Evolutionary conservation across 1,140 invertebrate species (phyloP), one percentile per base, ranked within the genome.

Genomic region (Gonioctena quinquepunctata): DNA sequence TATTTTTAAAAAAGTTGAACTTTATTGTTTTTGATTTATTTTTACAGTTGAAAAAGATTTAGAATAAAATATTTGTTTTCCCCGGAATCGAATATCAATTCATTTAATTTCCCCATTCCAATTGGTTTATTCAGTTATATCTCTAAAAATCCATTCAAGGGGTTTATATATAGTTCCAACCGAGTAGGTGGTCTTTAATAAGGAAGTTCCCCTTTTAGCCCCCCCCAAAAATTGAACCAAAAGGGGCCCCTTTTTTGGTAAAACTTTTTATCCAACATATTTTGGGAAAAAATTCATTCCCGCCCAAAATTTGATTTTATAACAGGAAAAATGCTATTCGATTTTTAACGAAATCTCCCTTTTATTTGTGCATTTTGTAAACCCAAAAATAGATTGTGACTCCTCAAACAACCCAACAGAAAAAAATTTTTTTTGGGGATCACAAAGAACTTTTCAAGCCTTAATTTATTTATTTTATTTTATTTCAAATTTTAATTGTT

Each of bases 361-460:
- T 50, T 54, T n/a, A n/a, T 52, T 21, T 6, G 48, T 54, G 18
- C 64, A 66, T 66, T 66, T 66, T 4, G 19, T 49, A 56, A 66
- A 16, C 64, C 64, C 23, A 52, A 49, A 27, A 54, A 66, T n/a
- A 21, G 49, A 54, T 21, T 66, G 22, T 56, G 52, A 25, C 54
- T 22, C 11, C 22, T n/a, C n/a, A n/a, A n/a, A n/a, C 56, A n/a
- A 54, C 22, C 6, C 64, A 23, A 3, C 5, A 22, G 16, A 66
- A n/a, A 27, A 54, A 66, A 8, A 50, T 8, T 28, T 25, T 66
- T 2, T 48, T 50, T 42, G 64, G 23, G 52, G 21, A 66, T 66
- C 64, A 66, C 48, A 66, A 16, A 66, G 16, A 23, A 66, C 8
- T 22, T 5, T 19, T 42, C 48, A 27, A 66, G 23, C 13, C 26